These are phyloP conservation scores for Plumapathes pennacea DNA, from an alignment of 92 coral and sea anemone species.

Conservation along the genomic window DNA sequence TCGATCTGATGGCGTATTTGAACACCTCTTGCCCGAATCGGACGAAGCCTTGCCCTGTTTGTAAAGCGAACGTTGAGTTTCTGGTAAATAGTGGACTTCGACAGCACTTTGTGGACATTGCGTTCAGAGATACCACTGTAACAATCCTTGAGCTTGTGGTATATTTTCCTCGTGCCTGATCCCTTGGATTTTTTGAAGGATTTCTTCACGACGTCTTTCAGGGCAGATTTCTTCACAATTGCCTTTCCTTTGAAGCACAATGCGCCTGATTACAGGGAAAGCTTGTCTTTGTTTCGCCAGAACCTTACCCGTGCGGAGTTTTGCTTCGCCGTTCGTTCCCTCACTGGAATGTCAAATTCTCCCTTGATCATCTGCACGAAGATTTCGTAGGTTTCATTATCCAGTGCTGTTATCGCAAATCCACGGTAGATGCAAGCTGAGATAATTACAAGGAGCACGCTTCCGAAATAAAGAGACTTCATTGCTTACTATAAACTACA, in stretches of 20 bases:
- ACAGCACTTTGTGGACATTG: constrained; percentile 12
- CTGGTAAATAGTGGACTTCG: constrained; percentile 2
- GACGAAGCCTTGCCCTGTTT: constrained; percentile 39
- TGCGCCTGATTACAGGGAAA: constrained; percentile 3
- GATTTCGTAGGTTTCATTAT: too few species aligned
- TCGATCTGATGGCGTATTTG: constrained; percentile 33
- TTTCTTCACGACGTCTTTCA: constrained; percentile 11
- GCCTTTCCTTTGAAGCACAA: constrained; percentile 10
- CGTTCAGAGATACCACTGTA: constrained; percentile 25
- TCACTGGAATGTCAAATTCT: too few species aligned
- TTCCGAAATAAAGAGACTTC: constrained; percentile 1
- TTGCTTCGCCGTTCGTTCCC: constrained; percentile 10
- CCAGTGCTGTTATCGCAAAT: constrained; percentile 7
- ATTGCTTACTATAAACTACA: too few species aligned
- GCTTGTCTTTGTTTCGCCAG: constrained; percentile 20
- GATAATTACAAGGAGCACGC: background rate
- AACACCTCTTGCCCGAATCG: constrained; percentile 20
- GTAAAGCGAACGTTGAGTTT: constrained; percentile 18
- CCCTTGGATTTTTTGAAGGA: constrained; percentile 21
- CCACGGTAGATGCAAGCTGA: constrained; percentile 9
- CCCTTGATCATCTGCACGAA: too few species aligned
- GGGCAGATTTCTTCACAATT: constrained; percentile 5
- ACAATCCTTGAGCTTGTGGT: constrained; percentile 24
- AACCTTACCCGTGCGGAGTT: constrained; percentile 25
- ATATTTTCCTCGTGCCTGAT: constrained; percentile 20